Base-by-base conservation (phyloP, 2,888 invertebrate genomes). In the Andrena camellia region DNA sequence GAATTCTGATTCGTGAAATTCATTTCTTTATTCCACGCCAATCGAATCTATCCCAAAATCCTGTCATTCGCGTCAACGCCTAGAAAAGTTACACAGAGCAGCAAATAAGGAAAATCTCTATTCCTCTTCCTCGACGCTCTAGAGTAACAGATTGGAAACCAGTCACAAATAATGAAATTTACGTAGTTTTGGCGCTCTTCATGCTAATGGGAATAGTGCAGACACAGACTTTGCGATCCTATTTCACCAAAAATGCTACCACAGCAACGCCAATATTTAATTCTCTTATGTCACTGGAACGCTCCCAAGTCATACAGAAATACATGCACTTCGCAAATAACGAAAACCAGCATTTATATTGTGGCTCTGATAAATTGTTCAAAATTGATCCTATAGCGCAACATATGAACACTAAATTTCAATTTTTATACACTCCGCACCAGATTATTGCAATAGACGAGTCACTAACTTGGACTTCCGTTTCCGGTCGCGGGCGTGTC, bases 171-270 rank as follows among this genome's bases (percentile, higher is more conserved):
- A n/a, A 50, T n/a, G 50, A 50, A 50, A 50, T 50, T 0, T 50
- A 50, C n/a, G 1, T 50, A 50, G 2, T 50, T 50, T 50, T 50
- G n/a, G 0, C 50, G n/a, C 6, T 50, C 17, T 50, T 5, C 50
- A n/a, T 50, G 50, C 50, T 50, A n/a, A 50, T 50, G 50, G 50
- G n/a, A 50, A n/a, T 50, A n/a, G 50, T 50, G n/a, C 50, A 50
- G n/a, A 50, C n/a, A 50, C n/a, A 13, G 4, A 50, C 50, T n/a
- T 4, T 50, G n/a, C 13, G n/a, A 50, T n/a, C 17, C 50, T 50
- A 50, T 5, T 50, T 50, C 5, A 50, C 17, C 0, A 50, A n/a
- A n/a, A 1, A 50, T 1, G n/a, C 17, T n/a, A n/a, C n/a, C 4
- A 50, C n/a, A n/a, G 50, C 13, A 50, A n/a, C 50, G 50, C 50